A percentile compares a stretch with the other conserved stretches of the same genome.
phyloP scores from a whole-genome alignment of 2,888 invertebrate species.

The Archips xylosteana region DNA sequence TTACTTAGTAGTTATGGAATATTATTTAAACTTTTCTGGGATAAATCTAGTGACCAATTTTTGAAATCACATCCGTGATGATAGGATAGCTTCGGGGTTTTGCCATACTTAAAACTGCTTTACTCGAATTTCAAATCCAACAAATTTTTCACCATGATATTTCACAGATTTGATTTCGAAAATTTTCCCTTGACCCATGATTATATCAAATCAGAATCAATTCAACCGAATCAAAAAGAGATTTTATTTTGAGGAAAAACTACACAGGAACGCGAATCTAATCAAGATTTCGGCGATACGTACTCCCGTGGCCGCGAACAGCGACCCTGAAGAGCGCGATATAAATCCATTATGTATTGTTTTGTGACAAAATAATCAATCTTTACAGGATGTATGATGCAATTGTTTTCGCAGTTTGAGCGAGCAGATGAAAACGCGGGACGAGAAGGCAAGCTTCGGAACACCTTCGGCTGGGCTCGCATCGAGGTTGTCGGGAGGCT shows the following conservation, averaged over 20 bases:
- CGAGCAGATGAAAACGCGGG: slow-evolving; percentile 82
- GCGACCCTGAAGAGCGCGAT: not conserved
- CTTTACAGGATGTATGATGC: not conserved
- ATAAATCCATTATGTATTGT: slow-evolving; percentile 7
- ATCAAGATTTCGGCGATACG: not conserved
- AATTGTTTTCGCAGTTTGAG: slow-evolving; percentile 64
- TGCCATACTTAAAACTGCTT: too few species aligned
- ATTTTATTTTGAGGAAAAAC: not conserved
- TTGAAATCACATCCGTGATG: too few species aligned
- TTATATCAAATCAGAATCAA: not conserved
- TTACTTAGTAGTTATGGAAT: too few species aligned
- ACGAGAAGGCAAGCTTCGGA: slow-evolving; percentile 90
- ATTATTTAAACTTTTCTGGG: too few species aligned
- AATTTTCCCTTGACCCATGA: not conserved
- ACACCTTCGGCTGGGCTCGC: slow-evolving; percentile 97
- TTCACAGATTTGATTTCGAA: too few species aligned
- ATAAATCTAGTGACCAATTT: too few species aligned
- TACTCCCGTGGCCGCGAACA: not conserved
- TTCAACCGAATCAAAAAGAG: too few species aligned
- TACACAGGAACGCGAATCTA: not conserved
- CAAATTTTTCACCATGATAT: too few species aligned
- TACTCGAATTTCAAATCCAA: too few species aligned
- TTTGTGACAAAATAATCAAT: slow-evolving; percentile 11
- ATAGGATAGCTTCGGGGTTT: too few species aligned
- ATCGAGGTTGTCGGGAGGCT: slow-evolving; percentile 95